These are phyloP conservation scores for Pachydiplax longipennis DNA, from an alignment of 2,888 invertebrate genomes.

Conservation along the genomic window DNA sequence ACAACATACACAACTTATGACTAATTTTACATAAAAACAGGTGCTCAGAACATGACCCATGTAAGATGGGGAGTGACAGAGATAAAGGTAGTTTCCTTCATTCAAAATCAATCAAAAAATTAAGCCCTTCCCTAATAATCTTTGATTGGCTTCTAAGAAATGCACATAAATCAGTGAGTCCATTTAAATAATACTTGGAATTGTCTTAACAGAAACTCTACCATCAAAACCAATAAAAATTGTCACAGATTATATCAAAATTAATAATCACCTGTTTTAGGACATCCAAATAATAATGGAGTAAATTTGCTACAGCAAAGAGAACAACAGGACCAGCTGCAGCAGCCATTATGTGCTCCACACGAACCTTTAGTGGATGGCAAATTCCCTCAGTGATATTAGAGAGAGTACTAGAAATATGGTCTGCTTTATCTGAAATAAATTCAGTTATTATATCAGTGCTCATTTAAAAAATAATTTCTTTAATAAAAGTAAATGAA, in stretches of 20 bases:
- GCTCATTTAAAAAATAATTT: neutral
- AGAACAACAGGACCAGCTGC: constrained; percentile 85
- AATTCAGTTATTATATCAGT: neutral
- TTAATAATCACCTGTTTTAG: constrained; percentile 69
- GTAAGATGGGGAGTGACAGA: no score
- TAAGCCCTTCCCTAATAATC: no score
- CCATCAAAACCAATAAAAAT: neutral
- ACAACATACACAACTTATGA: no score
- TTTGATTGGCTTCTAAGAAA: no score
- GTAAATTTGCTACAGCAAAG: constrained; percentile 87
- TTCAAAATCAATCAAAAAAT: no score
- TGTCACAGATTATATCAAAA: neutral
- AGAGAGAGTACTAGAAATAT: constrained; percentile 73
- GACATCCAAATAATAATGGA: constrained; percentile 87
- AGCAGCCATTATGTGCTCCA: constrained; percentile 87
- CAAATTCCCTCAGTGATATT: constrained; percentile 94
- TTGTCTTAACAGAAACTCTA: no score
- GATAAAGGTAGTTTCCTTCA: no score
- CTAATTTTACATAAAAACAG: no score
- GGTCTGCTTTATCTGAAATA: constrained; percentile 68
- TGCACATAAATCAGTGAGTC: no score
- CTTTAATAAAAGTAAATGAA: no score
- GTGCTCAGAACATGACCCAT: no score
- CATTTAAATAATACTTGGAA: no score
- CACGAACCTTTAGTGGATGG: constrained; percentile 89